Conservation (phyloP, 30 jellyfish, hydroid and myxozoan genomes). For the Clytia hemisphaerica region DNA sequence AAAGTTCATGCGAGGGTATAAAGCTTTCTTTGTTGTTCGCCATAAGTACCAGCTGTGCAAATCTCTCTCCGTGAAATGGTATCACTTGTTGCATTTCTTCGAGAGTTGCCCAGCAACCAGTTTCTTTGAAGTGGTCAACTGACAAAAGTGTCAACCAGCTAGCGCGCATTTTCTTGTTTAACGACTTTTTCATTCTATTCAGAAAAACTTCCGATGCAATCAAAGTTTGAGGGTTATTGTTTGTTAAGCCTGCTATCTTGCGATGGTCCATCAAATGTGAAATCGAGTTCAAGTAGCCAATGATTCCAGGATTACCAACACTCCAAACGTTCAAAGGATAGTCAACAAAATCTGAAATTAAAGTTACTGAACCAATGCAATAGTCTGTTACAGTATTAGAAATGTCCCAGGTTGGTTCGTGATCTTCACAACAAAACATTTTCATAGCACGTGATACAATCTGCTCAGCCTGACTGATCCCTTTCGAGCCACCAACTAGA, state of each 20-base stretch:
- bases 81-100: constrained; percentile 25
- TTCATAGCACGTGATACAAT: background rate
- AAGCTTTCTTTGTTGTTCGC: background rate
- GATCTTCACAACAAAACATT: constrained; percentile 19
- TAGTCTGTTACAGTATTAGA: constrained; percentile 13
- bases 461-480: background rate
- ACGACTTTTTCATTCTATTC: no score
- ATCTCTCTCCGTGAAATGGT: constrained; percentile 13
- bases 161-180: background rate
- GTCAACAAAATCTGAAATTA: constrained; percentile 23
- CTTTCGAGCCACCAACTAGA: background rate
- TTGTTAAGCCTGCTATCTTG: constrained; percentile 3
- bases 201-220: constrained; percentile 27
- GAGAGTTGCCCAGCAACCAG: constrained; percentile 20
- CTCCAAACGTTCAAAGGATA: constrained; percentile 11
- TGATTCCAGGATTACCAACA: constrained; percentile 22
- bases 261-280: constrained; percentile 13
- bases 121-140: background rate
- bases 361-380: constrained; percentile 20
- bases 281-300: constrained; percentile 29
- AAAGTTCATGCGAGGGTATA: constrained; percentile 1
- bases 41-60: background rate
- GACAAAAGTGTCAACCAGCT: constrained; percentile 14
- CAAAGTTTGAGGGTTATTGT: background rate
- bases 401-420: background rate